These are phyloP conservation scores for Gryllus longicercus DNA, from an alignment of 2,888 invertebrate species.

Conservation along the genomic window DNA sequence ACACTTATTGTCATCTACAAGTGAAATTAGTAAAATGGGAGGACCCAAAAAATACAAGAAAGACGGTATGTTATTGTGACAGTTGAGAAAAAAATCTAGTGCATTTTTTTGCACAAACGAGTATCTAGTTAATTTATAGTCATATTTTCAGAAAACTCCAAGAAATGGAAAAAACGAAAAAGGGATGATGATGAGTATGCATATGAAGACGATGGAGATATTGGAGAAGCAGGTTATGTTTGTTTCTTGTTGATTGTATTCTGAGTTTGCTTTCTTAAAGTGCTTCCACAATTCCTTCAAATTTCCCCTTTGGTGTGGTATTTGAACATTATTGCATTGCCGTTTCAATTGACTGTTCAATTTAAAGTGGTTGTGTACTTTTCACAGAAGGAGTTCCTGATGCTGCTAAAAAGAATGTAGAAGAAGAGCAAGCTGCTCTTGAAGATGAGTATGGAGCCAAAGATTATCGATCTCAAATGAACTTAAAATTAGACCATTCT, in stretches of 20 bases:
- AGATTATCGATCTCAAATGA: constrained; percentile 86
- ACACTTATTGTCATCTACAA: no score
- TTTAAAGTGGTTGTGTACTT: neutral
- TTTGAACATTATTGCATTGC: neutral
- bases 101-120: neutral
- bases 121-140: constrained; percentile 21
- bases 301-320: neutral
- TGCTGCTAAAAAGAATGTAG: constrained; percentile 82
- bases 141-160: constrained; percentile 40
- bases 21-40: constrained; percentile 45
- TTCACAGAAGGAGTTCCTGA: constrained; percentile 66
- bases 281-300: neutral
- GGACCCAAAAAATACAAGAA: constrained; percentile 52
- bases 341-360: neutral
- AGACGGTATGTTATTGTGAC: constrained; percentile 39
- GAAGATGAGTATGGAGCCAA: constrained; percentile 97
- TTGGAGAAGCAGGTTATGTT: constrained; percentile 47
- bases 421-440: constrained; percentile 69
- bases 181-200: constrained; percentile 53
- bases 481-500: constrained; percentile 77
- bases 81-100: constrained; percentile 18
- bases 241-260: neutral
- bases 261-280: neutral
- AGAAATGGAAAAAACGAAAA: constrained; percentile 54
- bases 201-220: constrained; percentile 49